Percentiles rank a stretch among this genome's conserved stretches.
phyloP scores from a whole-genome alignment of 2,797 vertebrate genomes.

The Sitta carolinensis region DNA sequence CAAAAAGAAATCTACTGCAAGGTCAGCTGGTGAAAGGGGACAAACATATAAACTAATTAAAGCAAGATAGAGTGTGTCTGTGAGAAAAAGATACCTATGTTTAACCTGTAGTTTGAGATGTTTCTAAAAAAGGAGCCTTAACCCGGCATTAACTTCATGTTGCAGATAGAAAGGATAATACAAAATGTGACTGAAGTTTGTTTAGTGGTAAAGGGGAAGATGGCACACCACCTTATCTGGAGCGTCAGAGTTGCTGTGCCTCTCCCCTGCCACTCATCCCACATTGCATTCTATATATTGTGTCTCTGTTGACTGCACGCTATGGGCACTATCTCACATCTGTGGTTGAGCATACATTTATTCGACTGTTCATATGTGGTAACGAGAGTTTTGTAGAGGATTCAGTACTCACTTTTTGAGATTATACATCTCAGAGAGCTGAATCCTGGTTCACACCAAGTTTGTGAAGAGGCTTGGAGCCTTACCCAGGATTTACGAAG shows the following conservation, averaged over 20 bases:
- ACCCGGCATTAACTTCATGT: neutral
- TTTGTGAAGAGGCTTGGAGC: slow-evolving; percentile 60
- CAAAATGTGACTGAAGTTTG: neutral
- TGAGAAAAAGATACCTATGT: neutral
- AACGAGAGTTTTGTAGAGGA: slow-evolving; percentile 60
- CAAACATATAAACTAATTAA: neutral
- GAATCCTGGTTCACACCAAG: slow-evolving; percentile 68
- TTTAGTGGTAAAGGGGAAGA: neutral
- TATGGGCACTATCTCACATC: slow-evolving; percentile 76
- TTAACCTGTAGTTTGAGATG: neutral
- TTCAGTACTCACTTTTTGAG: slow-evolving; percentile 57
- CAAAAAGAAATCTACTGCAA: neutral
- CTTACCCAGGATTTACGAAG: slow-evolving; percentile 64
- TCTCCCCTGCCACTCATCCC: slow-evolving; percentile 5
- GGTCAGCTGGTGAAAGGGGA: neutral
- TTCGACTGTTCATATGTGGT: slow-evolving; percentile 69
- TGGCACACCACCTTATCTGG: neutral
- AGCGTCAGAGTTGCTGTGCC: neutral
- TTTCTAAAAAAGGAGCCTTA: neutral
- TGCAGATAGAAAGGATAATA: neutral
- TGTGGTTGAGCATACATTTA: slow-evolving; percentile 62
- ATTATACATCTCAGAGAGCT: slow-evolving; percentile 50
- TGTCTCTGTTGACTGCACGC: neutral
- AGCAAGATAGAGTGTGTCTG: neutral
- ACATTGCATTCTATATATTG: neutral